phyloP scores from a whole-genome alignment of 2,888 invertebrate genomes.

The Mellilla xanthometata region DNA sequence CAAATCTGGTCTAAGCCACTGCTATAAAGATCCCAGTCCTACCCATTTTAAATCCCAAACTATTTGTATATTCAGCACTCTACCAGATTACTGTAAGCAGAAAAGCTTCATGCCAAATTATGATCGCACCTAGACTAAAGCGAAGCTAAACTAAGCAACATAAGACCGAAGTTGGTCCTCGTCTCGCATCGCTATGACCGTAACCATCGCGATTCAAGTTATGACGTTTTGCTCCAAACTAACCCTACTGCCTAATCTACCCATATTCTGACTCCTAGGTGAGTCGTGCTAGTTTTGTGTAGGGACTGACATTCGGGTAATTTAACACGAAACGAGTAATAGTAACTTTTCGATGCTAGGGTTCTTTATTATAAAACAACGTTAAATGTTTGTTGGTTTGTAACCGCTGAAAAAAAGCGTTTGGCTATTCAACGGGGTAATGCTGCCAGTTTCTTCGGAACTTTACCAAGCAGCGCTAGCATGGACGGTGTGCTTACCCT shows the following conservation, averaged over 20 bases:
- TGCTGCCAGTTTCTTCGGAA: no score
- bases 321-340: no score
- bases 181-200: conserved; percentile 4
- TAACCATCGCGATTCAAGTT: conserved; percentile 5
- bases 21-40: no score
- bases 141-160: conserved; percentile 1
- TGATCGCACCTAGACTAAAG: conserved; percentile 2
- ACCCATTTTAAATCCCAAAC: no score
- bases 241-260: conserved; percentile 45
- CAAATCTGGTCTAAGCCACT: no score
- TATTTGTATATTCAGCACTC: not conserved
- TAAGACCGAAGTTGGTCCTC: not conserved
- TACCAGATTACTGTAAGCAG: not conserved
- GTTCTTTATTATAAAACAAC: no score
- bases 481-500: no score
- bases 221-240: conserved; percentile 20
- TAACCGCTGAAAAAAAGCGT: no score
- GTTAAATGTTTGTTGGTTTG: no score
- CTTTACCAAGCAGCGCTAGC: no score
- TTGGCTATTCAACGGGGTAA: no score
- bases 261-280: conserved; percentile 49
- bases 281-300: conserved; percentile 31
- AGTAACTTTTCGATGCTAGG: no score
- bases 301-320: not conserved
- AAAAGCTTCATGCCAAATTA: conserved; percentile 4